Conservation (phyloP, 37 sponge, comb jelly and placozoan species). For the Halisarca cf. caerulea region DNA sequence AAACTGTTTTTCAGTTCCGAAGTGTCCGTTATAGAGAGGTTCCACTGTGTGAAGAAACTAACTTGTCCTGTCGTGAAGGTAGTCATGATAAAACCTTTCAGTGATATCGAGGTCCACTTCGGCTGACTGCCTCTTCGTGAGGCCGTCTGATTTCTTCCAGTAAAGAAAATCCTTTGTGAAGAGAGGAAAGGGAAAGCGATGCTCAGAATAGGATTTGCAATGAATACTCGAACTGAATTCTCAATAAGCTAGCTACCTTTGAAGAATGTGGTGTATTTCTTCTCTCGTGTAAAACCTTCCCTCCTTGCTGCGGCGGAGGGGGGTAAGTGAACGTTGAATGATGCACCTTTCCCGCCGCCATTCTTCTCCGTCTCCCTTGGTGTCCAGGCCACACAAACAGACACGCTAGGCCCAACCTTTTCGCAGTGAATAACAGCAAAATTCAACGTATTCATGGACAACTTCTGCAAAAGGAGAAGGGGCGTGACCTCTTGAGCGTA, state of each 20-base stretch:
- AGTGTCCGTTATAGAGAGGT: no score
- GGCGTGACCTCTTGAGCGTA: no score
- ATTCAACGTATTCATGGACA: no score
- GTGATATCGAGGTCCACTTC: slow-evolving; percentile 63
- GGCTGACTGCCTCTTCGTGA: slow-evolving; percentile 19
- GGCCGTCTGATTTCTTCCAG: slow-evolving; percentile 30
- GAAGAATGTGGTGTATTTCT: slow-evolving; percentile 6
- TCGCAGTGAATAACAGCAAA: background rate
- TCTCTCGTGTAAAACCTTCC: background rate
- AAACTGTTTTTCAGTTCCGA: no score
- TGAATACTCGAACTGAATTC: background rate
- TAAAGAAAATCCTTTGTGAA: slow-evolving; percentile 44
- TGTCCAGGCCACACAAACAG: background rate
- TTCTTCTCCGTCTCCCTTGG: background rate
- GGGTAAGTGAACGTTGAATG: slow-evolving; percentile 10
- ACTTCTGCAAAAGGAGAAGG: no score
- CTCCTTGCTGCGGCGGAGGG: background rate
- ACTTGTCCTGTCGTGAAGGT: slow-evolving; percentile 62
- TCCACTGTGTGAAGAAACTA: no score
- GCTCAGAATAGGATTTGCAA: no score
- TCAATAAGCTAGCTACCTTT: no score
- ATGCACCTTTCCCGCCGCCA: slow-evolving; percentile 17
- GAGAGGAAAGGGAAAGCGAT: background rate
- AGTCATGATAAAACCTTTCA: slow-evolving; percentile 81
- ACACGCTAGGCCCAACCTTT: background rate